A percentile compares a stretch with the other conserved stretches of the same genome.
phyloP scores from a whole-genome alignment of 2,113 vertebrate species.

The Capreolus pygargus region DNA sequence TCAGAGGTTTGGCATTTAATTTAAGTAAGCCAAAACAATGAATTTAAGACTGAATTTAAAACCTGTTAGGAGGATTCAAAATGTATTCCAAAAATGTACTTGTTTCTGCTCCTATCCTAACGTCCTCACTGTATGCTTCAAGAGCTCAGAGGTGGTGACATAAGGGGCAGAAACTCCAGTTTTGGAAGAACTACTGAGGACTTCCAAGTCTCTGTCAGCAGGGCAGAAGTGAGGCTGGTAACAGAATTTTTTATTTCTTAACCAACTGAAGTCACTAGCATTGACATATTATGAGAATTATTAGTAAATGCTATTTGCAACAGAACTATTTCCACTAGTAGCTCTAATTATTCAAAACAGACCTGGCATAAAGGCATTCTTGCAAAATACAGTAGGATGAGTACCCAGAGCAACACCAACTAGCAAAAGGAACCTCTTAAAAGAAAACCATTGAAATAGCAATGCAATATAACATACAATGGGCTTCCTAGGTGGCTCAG shows the following conservation, averaged over 20 bases:
- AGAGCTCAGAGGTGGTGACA: not conserved
- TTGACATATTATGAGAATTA: not conserved
- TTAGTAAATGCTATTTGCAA: not conserved
- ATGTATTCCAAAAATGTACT: not conserved
- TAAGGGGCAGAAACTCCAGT: not conserved
- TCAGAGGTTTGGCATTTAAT: not conserved
- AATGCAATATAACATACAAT: not conserved
- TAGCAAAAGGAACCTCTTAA: not conserved
- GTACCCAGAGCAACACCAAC: not conserved
- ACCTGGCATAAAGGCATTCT: not conserved
- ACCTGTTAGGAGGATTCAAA: not conserved
- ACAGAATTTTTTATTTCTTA: not conserved
- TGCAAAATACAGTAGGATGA: not conserved
- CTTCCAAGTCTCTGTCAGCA: not conserved
- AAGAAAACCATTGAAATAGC: not conserved
- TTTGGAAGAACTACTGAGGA: not conserved
- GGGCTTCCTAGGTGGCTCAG: not conserved
- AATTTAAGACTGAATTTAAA: not conserved
- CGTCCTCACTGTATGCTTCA: not conserved
- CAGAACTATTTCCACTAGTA: not conserved
- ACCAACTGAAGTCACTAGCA: not conserved
- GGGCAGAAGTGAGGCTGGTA: not conserved
- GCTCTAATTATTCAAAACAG: not conserved
- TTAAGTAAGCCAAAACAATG: not conserved
- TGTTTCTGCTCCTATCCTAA: not conserved